Conservation (phyloP, 2,113 vertebrate species). For the Cebidichthys violaceus region DNA sequence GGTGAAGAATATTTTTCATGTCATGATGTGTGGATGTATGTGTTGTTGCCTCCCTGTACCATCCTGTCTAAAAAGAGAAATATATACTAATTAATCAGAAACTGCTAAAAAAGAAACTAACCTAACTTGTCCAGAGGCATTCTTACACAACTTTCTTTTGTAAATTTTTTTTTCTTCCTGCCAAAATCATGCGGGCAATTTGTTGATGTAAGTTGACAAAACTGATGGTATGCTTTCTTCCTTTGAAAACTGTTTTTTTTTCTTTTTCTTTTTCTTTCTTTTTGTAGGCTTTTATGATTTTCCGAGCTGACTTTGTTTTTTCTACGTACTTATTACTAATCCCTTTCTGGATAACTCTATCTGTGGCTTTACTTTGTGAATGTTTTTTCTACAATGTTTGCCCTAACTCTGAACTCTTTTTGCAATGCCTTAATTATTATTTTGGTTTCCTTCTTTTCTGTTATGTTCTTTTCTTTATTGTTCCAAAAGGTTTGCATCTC, state of each 20-base stretch:
- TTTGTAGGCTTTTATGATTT: constrained; percentile 82
- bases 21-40: constrained; percentile 99
- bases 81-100: constrained; percentile 86
- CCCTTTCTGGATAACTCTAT: constrained; percentile 84
- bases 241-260: constrained; percentile 81
- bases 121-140: constrained; percentile 96
- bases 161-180: constrained; percentile 99
- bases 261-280: constrained; percentile 35
- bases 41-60: constrained; percentile 97
- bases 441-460: constrained; percentile 47
- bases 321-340: constrained; percentile 80
- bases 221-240: constrained; percentile 93
- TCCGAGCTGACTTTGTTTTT: constrained; percentile 77
- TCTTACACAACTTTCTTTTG: constrained; percentile 99
- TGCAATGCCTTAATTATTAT: constrained; percentile 78
- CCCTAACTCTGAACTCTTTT: constrained; percentile 81
- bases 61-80: constrained; percentile 90
- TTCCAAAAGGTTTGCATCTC: constrained; percentile 82
- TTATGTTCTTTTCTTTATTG: constrained; percentile 62
- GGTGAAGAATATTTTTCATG: constrained; percentile 98
- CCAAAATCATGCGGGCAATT: constrained; percentile 99
- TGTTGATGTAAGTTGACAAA: constrained; percentile 99
- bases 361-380: constrained; percentile 88
- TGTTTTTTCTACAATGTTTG: constrained; percentile 82
- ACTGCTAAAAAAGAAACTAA: constrained; percentile 89